These are phyloP conservation scores for Epinephelus moara DNA, from an alignment of 2,113 vertebrate species.

Conservation along the genomic window DNA sequence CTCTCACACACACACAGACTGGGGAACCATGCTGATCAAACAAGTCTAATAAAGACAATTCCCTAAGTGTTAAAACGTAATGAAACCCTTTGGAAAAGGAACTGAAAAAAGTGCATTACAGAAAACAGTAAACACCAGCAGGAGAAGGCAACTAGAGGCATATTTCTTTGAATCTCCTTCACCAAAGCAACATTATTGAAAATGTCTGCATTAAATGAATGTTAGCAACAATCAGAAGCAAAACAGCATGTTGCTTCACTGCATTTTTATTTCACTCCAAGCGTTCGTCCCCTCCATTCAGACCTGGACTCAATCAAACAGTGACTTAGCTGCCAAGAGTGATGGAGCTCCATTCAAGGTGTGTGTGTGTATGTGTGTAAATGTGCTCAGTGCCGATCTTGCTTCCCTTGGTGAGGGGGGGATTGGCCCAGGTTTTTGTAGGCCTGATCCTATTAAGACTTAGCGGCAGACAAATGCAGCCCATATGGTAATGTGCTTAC, in stretches of 20 bases:
- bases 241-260: slow-evolving; percentile 17
- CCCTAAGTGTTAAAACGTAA: slow-evolving; percentile 24
- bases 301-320: slow-evolving; percentile 61
- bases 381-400: slow-evolving; percentile 42
- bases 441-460: slow-evolving; percentile 78
- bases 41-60: slow-evolving; percentile 56
- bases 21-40: slow-evolving; percentile 64
- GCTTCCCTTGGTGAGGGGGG: slow-evolving; percentile 36
- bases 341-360: slow-evolving; percentile 46
- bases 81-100: slow-evolving; percentile 27
- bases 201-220: slow-evolving; percentile 20
- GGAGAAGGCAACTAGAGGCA: neutral
- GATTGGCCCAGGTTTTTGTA: slow-evolving; percentile 57
- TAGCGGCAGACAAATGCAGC: slow-evolving; percentile 64
- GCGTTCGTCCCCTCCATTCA: slow-evolving; percentile 35
- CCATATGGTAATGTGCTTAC: slow-evolving; percentile 80
- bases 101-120: slow-evolving; percentile 9
- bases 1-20: slow-evolving; percentile 1
- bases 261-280: slow-evolving; percentile 25
- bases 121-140: slow-evolving; percentile 30
- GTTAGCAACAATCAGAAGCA: slow-evolving; percentile 19
- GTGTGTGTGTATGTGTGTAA: slow-evolving; percentile 47
- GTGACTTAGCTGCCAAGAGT: slow-evolving; percentile 47
- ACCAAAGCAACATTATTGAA: neutral
- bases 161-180: neutral